Percentiles rank a stretch among this genome's conserved stretches.
phyloP scores from a whole-genome alignment of 2,888 invertebrate species.

The Ectropis crepuscularia region DNA sequence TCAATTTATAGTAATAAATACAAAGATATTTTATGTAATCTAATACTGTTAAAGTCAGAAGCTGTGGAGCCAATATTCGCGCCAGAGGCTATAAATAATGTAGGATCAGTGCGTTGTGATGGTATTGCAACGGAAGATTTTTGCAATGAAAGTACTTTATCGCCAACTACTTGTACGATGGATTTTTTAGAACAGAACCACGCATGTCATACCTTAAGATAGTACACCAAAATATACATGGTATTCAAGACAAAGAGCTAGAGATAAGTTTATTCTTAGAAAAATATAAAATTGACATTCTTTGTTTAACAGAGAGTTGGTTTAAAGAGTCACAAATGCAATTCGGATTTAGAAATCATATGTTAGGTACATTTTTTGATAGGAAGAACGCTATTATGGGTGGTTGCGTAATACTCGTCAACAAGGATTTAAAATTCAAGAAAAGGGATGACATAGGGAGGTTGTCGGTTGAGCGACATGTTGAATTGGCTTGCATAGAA shows the following conservation, averaged over 20 bases:
- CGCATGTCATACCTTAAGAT: neutral
- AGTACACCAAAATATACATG: conserved; percentile 19
- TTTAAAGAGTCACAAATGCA: conserved; percentile 1
- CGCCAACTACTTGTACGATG: neutral
- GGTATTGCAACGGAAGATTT: too few species aligned
- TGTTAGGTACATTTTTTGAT: neutral
- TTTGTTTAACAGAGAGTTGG: conserved; percentile 12
- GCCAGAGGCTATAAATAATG: too few species aligned
- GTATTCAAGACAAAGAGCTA: conserved; percentile 6
- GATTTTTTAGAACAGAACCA: conserved; percentile 1
- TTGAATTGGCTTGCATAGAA: conserved; percentile 2
- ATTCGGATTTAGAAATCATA: conserved; percentile 1
- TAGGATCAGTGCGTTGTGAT: too few species aligned
- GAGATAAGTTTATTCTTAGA: conserved; percentile 12
- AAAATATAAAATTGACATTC: conserved; percentile 1
- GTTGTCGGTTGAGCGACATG: neutral
- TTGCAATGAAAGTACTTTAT: neutral
- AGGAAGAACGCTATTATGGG: conserved; percentile 1
- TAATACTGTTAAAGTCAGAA: too few species aligned
- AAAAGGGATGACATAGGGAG: conserved; percentile 2
- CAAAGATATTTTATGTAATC: neutral
- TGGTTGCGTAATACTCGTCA: conserved; percentile 1
- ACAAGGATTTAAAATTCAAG: neutral
- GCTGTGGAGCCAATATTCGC: too few species aligned
- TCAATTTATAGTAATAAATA: conserved; percentile 3